Conservation (phyloP, 2,888 invertebrate species). For the Conomelus anceps region DNA sequence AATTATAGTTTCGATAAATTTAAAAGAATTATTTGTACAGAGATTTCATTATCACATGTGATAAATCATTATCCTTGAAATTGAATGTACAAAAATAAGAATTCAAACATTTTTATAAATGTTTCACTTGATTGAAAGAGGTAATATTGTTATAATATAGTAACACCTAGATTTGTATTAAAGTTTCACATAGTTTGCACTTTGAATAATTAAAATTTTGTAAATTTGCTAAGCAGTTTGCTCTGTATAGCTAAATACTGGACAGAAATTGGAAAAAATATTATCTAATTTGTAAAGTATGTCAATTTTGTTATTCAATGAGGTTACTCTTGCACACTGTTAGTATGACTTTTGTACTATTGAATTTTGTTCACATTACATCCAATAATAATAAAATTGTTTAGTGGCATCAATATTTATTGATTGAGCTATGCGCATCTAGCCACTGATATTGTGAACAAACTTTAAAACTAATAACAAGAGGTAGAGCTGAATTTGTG, state of each 20-base stretch:
- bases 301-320: not conserved
- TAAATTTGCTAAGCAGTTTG: not conserved
- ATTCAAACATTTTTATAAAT: too few relatives aligned
- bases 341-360: not conserved
- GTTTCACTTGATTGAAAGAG: not conserved
- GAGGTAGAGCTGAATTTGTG: constrained; percentile 23
- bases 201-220: not conserved
- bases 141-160: not conserved
- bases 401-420: not conserved
- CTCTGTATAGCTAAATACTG: not conserved
- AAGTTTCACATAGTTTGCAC: not conserved
- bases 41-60: not conserved
- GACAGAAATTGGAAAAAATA: not conserved
- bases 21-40: not conserved
- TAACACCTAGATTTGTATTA: not conserved
- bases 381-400: not conserved
- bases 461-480: constrained; percentile 6
- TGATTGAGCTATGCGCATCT: not conserved
- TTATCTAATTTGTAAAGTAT: not conserved
- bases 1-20: not conserved
- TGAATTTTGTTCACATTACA: not conserved
- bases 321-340: not conserved
- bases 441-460: constrained; percentile 1
- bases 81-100: not conserved
- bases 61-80: not conserved